These are phyloP conservation scores for Tholera decimalis DNA, from an alignment of 2,888 invertebrate species.

Conservation along the genomic window DNA sequence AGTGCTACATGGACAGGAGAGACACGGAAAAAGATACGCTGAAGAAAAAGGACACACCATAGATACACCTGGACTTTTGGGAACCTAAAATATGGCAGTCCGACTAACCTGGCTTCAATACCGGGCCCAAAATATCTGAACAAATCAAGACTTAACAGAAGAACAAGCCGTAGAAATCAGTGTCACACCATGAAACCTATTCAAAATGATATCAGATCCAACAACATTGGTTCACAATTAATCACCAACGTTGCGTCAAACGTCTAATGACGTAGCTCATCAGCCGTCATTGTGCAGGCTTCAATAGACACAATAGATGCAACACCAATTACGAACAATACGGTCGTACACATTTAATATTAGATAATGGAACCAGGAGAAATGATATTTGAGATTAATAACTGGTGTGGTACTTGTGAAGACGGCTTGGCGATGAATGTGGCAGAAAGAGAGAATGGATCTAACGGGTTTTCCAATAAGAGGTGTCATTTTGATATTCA, in stretches of 20 bases:
- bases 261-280: constrained; percentile 52
- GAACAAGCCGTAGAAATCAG: neutral
- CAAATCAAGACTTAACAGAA: neutral
- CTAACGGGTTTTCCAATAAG: too few species aligned
- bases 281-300: constrained; percentile 53
- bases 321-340: constrained; percentile 60
- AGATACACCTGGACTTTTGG: too few species aligned
- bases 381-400: constrained; percentile 52
- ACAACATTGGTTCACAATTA: constrained; percentile 45
- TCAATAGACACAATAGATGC: constrained; percentile 55
- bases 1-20: too few species aligned
- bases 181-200: constrained; percentile 2
- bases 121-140: too few species aligned
- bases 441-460: too few species aligned
- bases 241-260: constrained; percentile 45
- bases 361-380: constrained; percentile 46
- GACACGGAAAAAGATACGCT: too few species aligned
- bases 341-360: constrained; percentile 49
- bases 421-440: neutral
- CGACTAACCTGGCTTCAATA: too few species aligned
- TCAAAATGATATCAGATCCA: constrained; percentile 25
- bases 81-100: too few species aligned
- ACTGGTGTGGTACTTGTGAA: constrained; percentile 19
- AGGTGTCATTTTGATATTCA: too few species aligned
- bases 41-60: too few species aligned